Base-by-base conservation (phyloP, 35 echinoderm and acorn worm genomes). In the Holothuria glaberrima region DNA sequence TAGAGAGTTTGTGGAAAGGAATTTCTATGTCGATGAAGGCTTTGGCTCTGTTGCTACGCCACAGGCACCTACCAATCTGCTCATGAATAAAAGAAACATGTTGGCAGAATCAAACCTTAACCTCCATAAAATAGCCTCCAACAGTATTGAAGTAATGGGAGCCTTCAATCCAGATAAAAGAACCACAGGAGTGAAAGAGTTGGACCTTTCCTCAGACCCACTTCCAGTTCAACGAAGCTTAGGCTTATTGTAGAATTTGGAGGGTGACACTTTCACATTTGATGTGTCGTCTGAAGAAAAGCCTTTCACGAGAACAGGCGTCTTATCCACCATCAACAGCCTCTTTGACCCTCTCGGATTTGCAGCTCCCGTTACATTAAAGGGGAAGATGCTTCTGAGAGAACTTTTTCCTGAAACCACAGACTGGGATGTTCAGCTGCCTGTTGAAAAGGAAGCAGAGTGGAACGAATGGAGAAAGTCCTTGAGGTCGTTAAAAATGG, bases 21-120 rank as follows among this genome's bases (percentile, higher is more conserved):
- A 94, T 25, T 94, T 91, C 58, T 94, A 94, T 13, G 89, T 94
- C 6, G 93, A 94, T 29, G 89, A 94, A 56, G 88, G 94, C 3
- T 61, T 95, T 0, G 92, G 34, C 3, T 95, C 90, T 1, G 29
- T 85, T 0, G 54, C 86, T 0, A 67, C 27, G 0, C 4, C 44
- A n/a, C 57, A 26, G 12, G 31, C 45, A 22, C 89, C 93, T 5
- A 82, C 91, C 57, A 50, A 86, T 20, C 36, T 94, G 32, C 30
- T 88, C 4, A 24, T 44, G 10, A 52, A 58, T 0, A 82, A 25
- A 20, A 5, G 34, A 2, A 32, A 26, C 0, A 71, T 84, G 32
- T 48, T 88, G 10, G 75, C 63, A 0, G 74, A 76, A 20, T 73
- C 58, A 0, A 79, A 79, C 13, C 32, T 94, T 5, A 59, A 75